A percentile compares a stretch with the other conserved stretches of the same genome.
Evolutionary conservation across 1,140 invertebrate genomes (phyloP).

Genomic region (Cylas formicarius): DNA sequence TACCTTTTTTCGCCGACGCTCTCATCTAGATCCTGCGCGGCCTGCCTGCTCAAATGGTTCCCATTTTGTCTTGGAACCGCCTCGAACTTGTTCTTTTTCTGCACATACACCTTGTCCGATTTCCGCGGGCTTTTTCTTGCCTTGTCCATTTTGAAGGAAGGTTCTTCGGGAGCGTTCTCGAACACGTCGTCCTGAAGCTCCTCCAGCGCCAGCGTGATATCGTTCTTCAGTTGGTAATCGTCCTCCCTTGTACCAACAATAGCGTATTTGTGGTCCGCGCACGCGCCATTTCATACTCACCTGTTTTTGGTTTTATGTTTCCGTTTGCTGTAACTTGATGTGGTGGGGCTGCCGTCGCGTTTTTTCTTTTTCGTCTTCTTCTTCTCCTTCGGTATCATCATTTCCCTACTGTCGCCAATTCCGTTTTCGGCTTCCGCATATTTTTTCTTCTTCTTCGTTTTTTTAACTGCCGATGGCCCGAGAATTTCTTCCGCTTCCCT

Average conservation of each 20-base stretch:
- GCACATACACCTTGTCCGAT: slow-evolving; percentile 38
- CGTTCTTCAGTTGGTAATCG: slow-evolving; percentile 36
- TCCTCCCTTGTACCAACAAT: slow-evolving; percentile 26
- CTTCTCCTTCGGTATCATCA: slow-evolving; percentile 41
- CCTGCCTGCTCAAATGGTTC: slow-evolving; percentile 20
- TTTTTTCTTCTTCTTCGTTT: slow-evolving; percentile 37
- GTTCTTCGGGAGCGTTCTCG: slow-evolving; percentile 34
- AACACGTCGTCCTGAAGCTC: slow-evolving; percentile 42
- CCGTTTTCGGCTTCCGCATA: slow-evolving; percentile 33
- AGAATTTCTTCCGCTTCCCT: slow-evolving; percentile 35
- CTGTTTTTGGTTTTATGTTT: slow-evolving; percentile 18
- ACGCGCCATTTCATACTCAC: background rate
- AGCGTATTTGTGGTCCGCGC: background rate
- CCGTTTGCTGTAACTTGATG: slow-evolving; percentile 14
- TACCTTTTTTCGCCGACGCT: slow-evolving; percentile 26
- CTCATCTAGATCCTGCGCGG: slow-evolving; percentile 26
- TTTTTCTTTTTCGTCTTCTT: slow-evolving; percentile 40
- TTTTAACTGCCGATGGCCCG: slow-evolving; percentile 31
- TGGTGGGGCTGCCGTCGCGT: slow-evolving; percentile 32
- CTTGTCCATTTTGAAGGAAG: slow-evolving; percentile 27
- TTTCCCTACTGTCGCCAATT: slow-evolving; percentile 40
- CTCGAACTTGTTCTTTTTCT: slow-evolving; percentile 39
- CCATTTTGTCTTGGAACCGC: slow-evolving; percentile 19
- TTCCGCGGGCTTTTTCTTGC: slow-evolving; percentile 34
- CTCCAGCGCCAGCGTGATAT: slow-evolving; percentile 38